phyloP scores from a whole-genome alignment of 2,888 invertebrate genomes.

The Euzophera pinguis region DNA sequence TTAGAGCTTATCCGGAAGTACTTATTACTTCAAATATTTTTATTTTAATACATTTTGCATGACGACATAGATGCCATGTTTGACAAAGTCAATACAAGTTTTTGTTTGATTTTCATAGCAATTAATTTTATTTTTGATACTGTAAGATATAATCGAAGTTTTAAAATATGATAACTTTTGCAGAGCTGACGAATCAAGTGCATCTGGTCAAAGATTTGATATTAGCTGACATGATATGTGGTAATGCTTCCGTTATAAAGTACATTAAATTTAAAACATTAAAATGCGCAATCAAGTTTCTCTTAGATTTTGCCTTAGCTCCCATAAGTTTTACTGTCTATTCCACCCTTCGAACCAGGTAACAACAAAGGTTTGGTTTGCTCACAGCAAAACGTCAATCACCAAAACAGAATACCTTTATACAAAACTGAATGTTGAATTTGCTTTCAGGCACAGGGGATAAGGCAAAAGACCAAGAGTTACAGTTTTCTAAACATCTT shows the following conservation, averaged over 20 bases:
- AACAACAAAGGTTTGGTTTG: too few species aligned
- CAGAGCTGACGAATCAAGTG: slow-evolving; percentile 53
- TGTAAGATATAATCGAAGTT: neutral
- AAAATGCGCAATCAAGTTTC: too few species aligned
- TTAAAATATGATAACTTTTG: slow-evolving; percentile 36
- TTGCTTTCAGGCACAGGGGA: slow-evolving; percentile 30
- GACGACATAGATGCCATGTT: too few species aligned
- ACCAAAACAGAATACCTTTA: too few species aligned
- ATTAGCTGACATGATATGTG: slow-evolving; percentile 52
- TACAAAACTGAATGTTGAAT: neutral
- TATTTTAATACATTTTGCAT: too few species aligned
- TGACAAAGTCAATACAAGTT: neutral
- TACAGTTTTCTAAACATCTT: slow-evolving; percentile 46
- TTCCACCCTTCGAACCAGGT: too few species aligned
- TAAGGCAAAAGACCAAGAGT: slow-evolving; percentile 26
- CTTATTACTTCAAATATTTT: too few species aligned
- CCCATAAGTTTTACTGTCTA: too few species aligned
- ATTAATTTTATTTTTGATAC: neutral
- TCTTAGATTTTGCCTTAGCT: too few species aligned
- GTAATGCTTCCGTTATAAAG: slow-evolving; percentile 27
- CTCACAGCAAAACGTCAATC: too few species aligned
- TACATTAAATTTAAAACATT: neutral
- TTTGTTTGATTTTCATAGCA: neutral
- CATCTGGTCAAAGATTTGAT: slow-evolving; percentile 58
- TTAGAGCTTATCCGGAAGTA: too few species aligned